Evolutionary conservation across 2,888 invertebrate genomes (phyloP), one percentile per base, ranked within the genome.

Genomic region (Chrysolina oricalcia): DNA sequence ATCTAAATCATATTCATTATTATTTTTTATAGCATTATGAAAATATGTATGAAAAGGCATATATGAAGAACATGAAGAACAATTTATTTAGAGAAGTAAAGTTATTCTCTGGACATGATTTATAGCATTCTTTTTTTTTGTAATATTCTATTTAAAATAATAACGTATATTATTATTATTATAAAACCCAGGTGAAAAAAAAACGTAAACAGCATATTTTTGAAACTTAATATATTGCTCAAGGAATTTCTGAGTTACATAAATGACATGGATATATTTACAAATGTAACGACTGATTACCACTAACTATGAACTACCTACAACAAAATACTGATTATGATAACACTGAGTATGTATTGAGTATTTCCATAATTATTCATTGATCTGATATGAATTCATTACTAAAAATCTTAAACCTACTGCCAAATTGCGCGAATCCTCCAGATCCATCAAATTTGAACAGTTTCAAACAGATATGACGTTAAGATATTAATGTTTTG

Each of bases 331-430:
- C 82, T 81, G 81, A 83, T 82, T 83, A 83, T 83, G 81, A 83
- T 81, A 80, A 81, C 78, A 78, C 83, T 84, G 82, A 83, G 84
- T 85, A 82, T 83, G 80, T 84, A 79, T 84, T 80, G 77, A 81
- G 86, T 84, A 86, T 85, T 84, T 83, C 80, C 81, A 82, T 82
- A 83, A 83, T 84, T 87, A 87, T 87, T 88, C 88, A 88, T 87
- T 83, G 86, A 88, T 88, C 86, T 88, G 88, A 88, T 88, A 88
- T 88, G 88, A 87, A 87, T 87, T 85, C 81, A 87, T 88, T 87
- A 86, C 86, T 84, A 83, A 85, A 86, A 86, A 84, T 85, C 65
- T 77, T 77, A 75, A 74, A 70, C 48, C 69, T 70, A 76, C 73
- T 73, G 73, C 73, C 72, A 67, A 76, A 76, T 64, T 64, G 59